Evolutionary conservation across 2,113 vertebrate species (phyloP).

Genomic region (Oryzias celebensis): DNA sequence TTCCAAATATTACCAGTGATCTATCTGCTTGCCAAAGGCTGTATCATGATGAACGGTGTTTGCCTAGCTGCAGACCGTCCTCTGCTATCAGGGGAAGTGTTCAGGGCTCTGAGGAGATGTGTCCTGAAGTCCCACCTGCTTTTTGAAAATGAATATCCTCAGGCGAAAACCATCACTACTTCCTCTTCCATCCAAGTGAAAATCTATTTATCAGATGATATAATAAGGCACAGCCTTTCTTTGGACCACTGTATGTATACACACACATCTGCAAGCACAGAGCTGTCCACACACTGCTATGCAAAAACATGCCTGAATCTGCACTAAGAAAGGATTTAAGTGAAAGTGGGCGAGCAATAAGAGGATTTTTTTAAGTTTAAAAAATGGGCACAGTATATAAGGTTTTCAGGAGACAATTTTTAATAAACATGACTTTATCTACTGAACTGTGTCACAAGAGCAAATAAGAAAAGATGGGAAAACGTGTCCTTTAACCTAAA

Average conservation of each 20-base stretch:
- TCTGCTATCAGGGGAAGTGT: constrained; percentile 54
- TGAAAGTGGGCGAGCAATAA: too few relatives aligned
- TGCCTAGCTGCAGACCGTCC: constrained; percentile 56
- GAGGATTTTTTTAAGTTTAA: too few relatives aligned
- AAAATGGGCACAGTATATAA: too few relatives aligned
- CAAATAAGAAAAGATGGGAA: too few relatives aligned
- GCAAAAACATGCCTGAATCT: constrained; percentile 5
- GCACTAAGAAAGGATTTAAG: background rate
- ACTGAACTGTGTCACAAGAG: too few relatives aligned
- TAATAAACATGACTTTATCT: too few relatives aligned
- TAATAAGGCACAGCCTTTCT: constrained; percentile 55
- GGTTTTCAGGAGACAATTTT: too few relatives aligned
- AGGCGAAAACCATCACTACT: constrained; percentile 31
- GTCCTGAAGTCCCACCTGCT: constrained; percentile 53
- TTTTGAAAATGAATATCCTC: constrained; percentile 52
- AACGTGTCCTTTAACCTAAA: too few relatives aligned
- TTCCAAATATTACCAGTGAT: constrained; percentile 62
- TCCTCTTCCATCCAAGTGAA: constrained; percentile 42
- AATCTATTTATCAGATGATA: constrained; percentile 68
- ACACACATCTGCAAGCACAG: background rate
- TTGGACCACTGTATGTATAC: background rate
- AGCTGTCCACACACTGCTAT: background rate
- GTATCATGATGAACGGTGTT: constrained; percentile 58
- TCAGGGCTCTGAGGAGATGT: constrained; percentile 31
- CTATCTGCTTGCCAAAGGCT: constrained; percentile 47